A percentile compares a stretch with the other conserved stretches of the same genome.
Conservation (phyloP, 2,888 invertebrate species). For the Phalera bucephala region DNA sequence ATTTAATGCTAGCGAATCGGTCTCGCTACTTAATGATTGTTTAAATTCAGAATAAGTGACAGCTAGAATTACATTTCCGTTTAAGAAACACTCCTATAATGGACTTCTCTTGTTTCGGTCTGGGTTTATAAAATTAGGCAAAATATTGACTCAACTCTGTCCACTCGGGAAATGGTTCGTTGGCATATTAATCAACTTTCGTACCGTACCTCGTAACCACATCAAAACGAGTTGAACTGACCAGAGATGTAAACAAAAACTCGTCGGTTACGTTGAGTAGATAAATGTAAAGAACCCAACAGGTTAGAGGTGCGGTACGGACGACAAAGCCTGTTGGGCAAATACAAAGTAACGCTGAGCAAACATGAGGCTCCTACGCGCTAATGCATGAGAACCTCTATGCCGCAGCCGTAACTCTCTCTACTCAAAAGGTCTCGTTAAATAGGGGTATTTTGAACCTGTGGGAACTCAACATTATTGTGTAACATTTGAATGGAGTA, state of each 20-base stretch:
- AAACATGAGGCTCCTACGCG: constrained; percentile 61
- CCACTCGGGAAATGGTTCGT: constrained; percentile 23
- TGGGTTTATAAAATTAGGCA: constrained; percentile 33
- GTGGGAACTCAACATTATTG: too few species aligned
- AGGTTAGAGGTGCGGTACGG: constrained; percentile 52
- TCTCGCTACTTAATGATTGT: constrained; percentile 17
- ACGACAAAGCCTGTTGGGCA: constrained; percentile 60
- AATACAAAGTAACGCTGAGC: constrained; percentile 61
- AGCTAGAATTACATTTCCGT: constrained; percentile 40
- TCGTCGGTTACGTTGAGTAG: constrained; percentile 31
- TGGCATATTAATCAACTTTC: constrained; percentile 22
- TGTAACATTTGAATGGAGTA: not conserved
- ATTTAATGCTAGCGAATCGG: constrained; percentile 8
- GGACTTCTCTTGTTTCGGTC: constrained; percentile 20
- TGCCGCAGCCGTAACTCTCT: constrained; percentile 30
- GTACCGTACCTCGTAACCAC: constrained; percentile 17
- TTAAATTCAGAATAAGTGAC: constrained; percentile 26
- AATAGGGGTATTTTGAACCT: constrained; percentile 19
- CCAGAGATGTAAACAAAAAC: constrained; percentile 32
- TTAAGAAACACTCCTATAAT: constrained; percentile 29
- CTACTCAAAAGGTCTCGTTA: constrained; percentile 22
- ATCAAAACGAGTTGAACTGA: constrained; percentile 20
- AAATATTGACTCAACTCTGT: constrained; percentile 31
- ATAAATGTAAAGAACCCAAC: constrained; percentile 48
- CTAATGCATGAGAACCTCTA: constrained; percentile 61